These are phyloP conservation scores for Callimico goeldii DNA, from an alignment of 2,797 vertebrate genomes.

Conservation along the genomic window DNA sequence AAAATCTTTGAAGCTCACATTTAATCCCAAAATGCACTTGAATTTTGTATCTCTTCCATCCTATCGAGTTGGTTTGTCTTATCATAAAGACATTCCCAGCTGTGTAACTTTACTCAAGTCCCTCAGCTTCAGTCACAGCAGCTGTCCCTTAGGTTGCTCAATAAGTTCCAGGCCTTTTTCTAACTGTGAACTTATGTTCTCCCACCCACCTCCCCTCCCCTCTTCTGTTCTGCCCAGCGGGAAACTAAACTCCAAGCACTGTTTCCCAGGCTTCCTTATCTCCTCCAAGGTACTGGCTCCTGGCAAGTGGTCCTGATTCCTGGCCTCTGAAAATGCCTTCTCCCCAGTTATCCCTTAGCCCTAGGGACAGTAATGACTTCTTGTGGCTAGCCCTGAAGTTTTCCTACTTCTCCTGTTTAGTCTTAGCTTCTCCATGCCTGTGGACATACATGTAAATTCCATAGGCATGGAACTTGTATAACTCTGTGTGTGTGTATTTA, in stretches of 20 bases:
- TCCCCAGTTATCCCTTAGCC: background rate
- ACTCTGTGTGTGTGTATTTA: no score
- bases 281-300: background rate
- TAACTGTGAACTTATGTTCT: background rate
- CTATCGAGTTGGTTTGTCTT: background rate
- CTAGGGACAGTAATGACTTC: background rate
- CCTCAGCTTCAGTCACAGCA: background rate
- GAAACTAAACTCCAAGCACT: background rate
- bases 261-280: background rate
- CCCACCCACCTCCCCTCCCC: no score
- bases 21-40: background rate
- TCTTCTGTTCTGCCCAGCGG: no score
- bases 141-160: background rate
- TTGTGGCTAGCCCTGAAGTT: background rate
- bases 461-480: background rate
- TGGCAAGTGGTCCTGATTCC: background rate
- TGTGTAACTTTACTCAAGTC: background rate
- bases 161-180: background rate
- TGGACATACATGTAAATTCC: background rate
- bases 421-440: background rate
- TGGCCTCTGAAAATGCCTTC: background rate
- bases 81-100: background rate
- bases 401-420: background rate
- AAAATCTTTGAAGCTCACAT: background rate
- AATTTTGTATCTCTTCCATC: background rate